phyloP scores from a whole-genome alignment of 2,888 invertebrate species.

The Dyspetes luteomarginatus region DNA sequence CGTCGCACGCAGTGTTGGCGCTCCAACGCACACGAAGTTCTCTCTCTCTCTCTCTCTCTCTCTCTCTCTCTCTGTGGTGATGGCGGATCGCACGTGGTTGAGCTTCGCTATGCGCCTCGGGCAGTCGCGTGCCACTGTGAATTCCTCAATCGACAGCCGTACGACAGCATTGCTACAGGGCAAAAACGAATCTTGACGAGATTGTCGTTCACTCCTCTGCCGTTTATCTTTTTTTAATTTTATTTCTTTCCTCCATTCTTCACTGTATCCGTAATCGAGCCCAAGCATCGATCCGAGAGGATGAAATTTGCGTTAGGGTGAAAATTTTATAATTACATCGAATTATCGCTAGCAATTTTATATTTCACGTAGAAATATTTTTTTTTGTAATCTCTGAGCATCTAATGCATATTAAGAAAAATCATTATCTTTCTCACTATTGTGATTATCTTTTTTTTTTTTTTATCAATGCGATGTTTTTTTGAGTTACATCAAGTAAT shows the following conservation, averaged over 20 bases:
- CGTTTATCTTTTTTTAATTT: constrained; percentile 28
- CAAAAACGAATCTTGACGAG: constrained; percentile 57
- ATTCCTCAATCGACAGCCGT: constrained; percentile 69
- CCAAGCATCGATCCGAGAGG: neutral
- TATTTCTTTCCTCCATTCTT: neutral
- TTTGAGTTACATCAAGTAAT: too few species aligned
- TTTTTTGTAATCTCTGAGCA: too few species aligned
- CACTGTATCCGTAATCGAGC: neutral
- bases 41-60: too few species aligned
- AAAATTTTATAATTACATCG: neutral
- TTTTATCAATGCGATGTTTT: too few species aligned
- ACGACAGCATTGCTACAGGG: constrained; percentile 58
- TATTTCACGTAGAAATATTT: neutral
- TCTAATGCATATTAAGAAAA: too few species aligned
- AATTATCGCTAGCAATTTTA: neutral
- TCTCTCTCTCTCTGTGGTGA: constrained; percentile 9
- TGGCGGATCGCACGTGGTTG: constrained; percentile 14
- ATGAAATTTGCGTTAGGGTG: neutral
- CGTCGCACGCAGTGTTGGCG: constrained; percentile 8
- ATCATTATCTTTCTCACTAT: too few species aligned
- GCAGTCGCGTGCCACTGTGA: constrained; percentile 70
- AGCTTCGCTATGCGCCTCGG: constrained; percentile 59
- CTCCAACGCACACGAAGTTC: neutral
- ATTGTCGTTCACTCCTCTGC: constrained; percentile 31
- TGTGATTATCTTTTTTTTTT: too few species aligned